Conservation (phyloP, 2,888 invertebrate genomes). For the Xestobium rufovillosum region DNA sequence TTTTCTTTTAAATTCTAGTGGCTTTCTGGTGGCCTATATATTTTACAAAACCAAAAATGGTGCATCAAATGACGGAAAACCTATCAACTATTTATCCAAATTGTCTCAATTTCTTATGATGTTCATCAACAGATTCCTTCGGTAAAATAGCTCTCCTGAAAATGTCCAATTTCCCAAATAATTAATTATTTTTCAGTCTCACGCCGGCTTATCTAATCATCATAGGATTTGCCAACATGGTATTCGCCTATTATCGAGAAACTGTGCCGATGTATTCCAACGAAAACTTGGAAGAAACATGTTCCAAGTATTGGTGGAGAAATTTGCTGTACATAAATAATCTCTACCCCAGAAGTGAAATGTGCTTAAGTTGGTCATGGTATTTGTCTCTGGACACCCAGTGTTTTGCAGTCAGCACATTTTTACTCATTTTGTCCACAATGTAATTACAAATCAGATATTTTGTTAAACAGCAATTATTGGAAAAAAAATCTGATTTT, state of each 20-base stretch:
- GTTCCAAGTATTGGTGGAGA: conserved; percentile 48
- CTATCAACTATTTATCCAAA: conserved; percentile 22
- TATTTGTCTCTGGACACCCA: conserved; percentile 47
- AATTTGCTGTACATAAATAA: conserved; percentile 48
- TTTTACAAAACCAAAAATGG: conserved; percentile 30
- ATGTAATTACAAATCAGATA: too few relatives aligned
- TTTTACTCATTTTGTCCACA: conserved; percentile 41
- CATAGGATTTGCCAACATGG: conserved; percentile 39
- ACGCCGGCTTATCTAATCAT: conserved; percentile 44
- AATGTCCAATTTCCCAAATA: not conserved
- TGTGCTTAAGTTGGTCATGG: conserved; percentile 49
- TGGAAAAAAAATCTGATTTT: too few relatives aligned
- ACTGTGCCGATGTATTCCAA: conserved; percentile 37
- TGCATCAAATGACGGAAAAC: conserved; percentile 16
- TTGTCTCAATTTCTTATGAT: conserved; percentile 27
- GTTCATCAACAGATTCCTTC: conserved; percentile 39
- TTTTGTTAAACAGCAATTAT: too few relatives aligned
- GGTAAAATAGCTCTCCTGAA: conserved; percentile 30
- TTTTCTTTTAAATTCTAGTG: too few relatives aligned
- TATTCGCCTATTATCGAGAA: conserved; percentile 38
- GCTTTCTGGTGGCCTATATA: conserved; percentile 32
- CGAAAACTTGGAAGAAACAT: conserved; percentile 40
- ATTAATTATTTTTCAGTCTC: conserved; percentile 33
- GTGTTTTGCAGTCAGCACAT: conserved; percentile 39
- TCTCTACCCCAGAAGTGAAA: conserved; percentile 40